Conservation (phyloP, 1,140 invertebrate genomes). For the Temnothorax longispinosus region DNA sequence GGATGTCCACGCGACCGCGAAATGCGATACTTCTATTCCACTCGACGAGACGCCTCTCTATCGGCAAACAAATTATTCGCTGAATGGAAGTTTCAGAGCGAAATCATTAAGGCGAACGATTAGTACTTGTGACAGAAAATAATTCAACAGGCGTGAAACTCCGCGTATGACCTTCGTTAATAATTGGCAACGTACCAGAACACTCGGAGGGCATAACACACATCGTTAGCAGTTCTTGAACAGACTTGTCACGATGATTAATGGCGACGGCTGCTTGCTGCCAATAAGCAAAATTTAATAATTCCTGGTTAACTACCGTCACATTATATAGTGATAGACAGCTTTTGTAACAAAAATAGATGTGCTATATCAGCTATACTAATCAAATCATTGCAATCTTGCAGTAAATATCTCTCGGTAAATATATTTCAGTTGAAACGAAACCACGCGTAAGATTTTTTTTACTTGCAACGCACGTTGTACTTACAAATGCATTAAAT, state of each 20-base stretch:
- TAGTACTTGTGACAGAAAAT: slow-evolving; percentile 38
- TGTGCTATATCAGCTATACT: not conserved
- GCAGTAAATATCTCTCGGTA: not conserved
- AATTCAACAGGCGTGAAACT: slow-evolving; percentile 36
- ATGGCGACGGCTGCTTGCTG: slow-evolving; percentile 18
- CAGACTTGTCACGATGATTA: slow-evolving; percentile 67
- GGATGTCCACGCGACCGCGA: not conserved
- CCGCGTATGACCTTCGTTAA: slow-evolving; percentile 33
- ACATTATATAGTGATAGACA: not conserved
- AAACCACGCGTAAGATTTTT: not conserved
- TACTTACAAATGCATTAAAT: not conserved
- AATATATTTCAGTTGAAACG: not conserved
- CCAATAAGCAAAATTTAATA: slow-evolving; percentile 61
- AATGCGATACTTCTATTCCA: not conserved
- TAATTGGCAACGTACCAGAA: slow-evolving; percentile 65
- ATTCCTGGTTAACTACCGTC: slow-evolving; percentile 27
- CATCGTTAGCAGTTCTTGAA: slow-evolving; percentile 21
- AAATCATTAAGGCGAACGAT: not conserved
- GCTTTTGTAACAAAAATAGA: slow-evolving; percentile 24
- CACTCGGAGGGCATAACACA: slow-evolving; percentile 42
- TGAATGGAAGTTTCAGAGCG: not conserved
- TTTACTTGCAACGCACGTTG: not conserved
- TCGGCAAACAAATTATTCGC: slow-evolving; percentile 37
- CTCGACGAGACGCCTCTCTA: not conserved
- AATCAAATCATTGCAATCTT: not conserved